phyloP scores from a whole-genome alignment of 2,797 vertebrate genomes.

The Poeciliopsis presidionis region DNA sequence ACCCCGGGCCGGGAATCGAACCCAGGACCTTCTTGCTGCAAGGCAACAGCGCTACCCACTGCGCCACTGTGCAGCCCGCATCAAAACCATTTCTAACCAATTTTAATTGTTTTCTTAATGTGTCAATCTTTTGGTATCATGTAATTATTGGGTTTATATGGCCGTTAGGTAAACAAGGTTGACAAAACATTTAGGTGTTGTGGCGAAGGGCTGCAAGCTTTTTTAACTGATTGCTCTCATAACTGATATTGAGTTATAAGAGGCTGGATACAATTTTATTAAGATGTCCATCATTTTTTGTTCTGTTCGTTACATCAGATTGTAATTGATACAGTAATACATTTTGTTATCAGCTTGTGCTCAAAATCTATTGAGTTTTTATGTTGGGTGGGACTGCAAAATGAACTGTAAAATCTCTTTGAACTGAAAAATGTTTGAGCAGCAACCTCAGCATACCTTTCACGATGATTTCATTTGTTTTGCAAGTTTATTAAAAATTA shows the following conservation, averaged over 20 bases:
- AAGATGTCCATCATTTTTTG: neutral
- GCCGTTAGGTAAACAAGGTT: neutral
- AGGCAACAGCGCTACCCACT: no score
- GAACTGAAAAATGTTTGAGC: slow-evolving; percentile 48
- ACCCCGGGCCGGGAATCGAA: no score
- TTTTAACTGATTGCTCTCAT: neutral
- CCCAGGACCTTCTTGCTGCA: no score
- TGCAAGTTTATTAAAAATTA: neutral
- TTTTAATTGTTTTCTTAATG: neutral
- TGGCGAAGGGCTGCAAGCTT: neutral
- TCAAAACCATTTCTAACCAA: neutral
- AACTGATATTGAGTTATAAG: neutral
- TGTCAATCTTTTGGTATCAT: neutral
- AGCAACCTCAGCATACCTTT: slow-evolving; percentile 20
- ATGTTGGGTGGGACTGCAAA: slow-evolving; percentile 38
- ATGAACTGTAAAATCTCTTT: slow-evolving; percentile 26
- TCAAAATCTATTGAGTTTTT: slow-evolving; percentile 23
- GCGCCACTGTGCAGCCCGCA: no score
- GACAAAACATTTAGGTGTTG: neutral
- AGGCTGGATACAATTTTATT: neutral
- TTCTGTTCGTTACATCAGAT: slow-evolving; percentile 17
- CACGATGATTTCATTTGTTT: neutral
- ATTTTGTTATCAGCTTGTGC: slow-evolving; percentile 46
- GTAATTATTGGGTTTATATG: neutral
- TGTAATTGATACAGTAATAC: neutral